These are phyloP conservation scores for Drosophila kuntzei DNA, from an alignment of 2,888 invertebrate species.

Conservation along the genomic window DNA sequence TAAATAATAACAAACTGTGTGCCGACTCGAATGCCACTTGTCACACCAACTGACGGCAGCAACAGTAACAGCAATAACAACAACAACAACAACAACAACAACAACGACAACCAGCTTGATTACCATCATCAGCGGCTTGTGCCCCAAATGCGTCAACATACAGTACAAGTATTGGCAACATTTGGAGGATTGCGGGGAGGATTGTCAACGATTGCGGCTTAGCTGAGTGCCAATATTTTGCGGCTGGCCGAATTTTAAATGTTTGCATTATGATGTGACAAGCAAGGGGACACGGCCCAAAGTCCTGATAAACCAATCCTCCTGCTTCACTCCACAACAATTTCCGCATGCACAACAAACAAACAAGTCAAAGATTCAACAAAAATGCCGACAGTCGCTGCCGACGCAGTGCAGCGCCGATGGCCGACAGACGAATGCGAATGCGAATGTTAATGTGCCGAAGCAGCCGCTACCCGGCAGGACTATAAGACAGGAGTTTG, in stretches of 20 bases:
- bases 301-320: not conserved
- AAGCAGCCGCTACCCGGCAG: slow-evolving; percentile 19
- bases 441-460: slow-evolving; percentile 24
- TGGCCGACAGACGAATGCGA: slow-evolving; percentile 35
- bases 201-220: slow-evolving; percentile 49
- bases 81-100: slow-evolving; percentile 22
- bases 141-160: slow-evolving; percentile 48
- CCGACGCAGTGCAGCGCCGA: slow-evolving; percentile 52
- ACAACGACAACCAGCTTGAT: slow-evolving; percentile 40
- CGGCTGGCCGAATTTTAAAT: slow-evolving; percentile 65
- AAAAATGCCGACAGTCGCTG: slow-evolving; percentile 40
- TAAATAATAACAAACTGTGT: slow-evolving; percentile 79
- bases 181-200: slow-evolving; percentile 11
- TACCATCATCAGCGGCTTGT: slow-evolving; percentile 53
- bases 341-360: slow-evolving; percentile 22
- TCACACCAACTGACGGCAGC: slow-evolving; percentile 74
- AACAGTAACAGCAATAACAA: slow-evolving; percentile 18
- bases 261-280: slow-evolving; percentile 72
- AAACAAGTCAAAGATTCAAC: slow-evolving; percentile 19
- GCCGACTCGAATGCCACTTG: slow-evolving; percentile 55
- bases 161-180: slow-evolving; percentile 12
- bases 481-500: slow-evolving; percentile 67
- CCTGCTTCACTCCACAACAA: slow-evolving; percentile 9
- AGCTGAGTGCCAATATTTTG: slow-evolving; percentile 74
- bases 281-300: slow-evolving; percentile 21